Base-by-base conservation (phyloP, 2,797 vertebrate species). In the Microhierax caerulescens region DNA sequence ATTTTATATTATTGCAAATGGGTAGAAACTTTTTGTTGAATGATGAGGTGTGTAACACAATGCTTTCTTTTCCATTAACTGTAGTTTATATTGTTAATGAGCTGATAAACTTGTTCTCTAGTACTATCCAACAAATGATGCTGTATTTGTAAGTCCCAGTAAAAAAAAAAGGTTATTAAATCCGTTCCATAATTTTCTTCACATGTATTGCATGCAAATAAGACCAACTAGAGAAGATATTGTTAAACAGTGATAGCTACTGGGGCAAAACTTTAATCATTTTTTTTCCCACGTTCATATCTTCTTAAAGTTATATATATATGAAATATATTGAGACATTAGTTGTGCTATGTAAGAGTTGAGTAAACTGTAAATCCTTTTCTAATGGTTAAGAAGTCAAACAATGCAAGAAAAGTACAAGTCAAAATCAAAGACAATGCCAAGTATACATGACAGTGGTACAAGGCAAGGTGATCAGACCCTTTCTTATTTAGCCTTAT, bases 21-120 rank as follows among this genome's bases (percentile, higher is more conserved):
- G 18, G 39, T 72, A 81, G 68, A 88, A 91, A 80, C 16, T 9
- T 88, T 83, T 74, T 88, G 34, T 41, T 93, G 85, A 96, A 87
- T 70, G 78, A 70, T 5, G 4, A 74, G 51, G 32, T 76, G 14
- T 79, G 15, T 41, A 80, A 56, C 32, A 69, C 12, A 37, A 45
- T 84, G 57, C 32, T 47, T 86, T 81, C 57, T 61, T 23, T 92
- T 95, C 84, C 34, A 54, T 67, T 92, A 89, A 84, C 67, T 70
- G 56, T 48, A 53, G 47, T 79, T 93, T 83, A 67, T 89, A 87
- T 53, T 56, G 30, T 95, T 87, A 92, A 89, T 64, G 39, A 95
- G 34, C 32, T 84, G 47, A 77, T 57, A 81, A 92, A 81, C 45
- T 81, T 75, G 37, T 47, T 65, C 50, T 86, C 47, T 43, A 87